These are phyloP conservation scores for Drosophila kuntzei DNA, from an alignment of 2,888 invertebrate species.

Conservation along the genomic window DNA sequence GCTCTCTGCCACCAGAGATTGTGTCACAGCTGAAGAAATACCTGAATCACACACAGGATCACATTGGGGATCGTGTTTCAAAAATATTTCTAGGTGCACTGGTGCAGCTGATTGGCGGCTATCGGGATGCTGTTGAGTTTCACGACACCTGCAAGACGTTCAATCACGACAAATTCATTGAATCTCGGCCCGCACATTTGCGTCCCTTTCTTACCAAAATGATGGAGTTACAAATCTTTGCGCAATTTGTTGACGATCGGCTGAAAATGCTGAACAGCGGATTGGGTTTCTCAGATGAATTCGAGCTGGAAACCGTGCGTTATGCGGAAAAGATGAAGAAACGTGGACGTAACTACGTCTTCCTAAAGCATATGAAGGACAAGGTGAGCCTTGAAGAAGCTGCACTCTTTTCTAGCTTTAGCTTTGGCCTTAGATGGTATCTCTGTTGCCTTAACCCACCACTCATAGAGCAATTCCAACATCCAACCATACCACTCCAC, in stretches of 20 bases:
- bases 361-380: slow-evolving; percentile 94
- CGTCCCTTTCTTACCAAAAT: slow-evolving; percentile 96
- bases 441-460: slow-evolving; percentile 44
- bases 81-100: slow-evolving; percentile 95
- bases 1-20: slow-evolving; percentile 95
- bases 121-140: slow-evolving; percentile 94
- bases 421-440: slow-evolving; percentile 25
- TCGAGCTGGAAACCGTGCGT: slow-evolving; percentile 93
- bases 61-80: slow-evolving; percentile 96
- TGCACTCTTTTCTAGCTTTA: slow-evolving; percentile 4
- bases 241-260: slow-evolving; percentile 96
- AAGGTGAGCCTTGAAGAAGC: slow-evolving; percentile 88
- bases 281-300: slow-evolving; percentile 96
- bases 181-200: slow-evolving; percentile 92
- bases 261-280: slow-evolving; percentile 97
- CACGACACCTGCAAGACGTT: slow-evolving; percentile 91
- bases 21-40: slow-evolving; percentile 87
- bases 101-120: slow-evolving; percentile 97
- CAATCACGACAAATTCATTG: slow-evolving; percentile 94
- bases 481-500: slow-evolving; percentile 29
- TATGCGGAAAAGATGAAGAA: slow-evolving; percentile 87
- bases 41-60: slow-evolving; percentile 86
- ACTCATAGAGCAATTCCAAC: slow-evolving; percentile 37
- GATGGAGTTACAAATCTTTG: slow-evolving; percentile 97
- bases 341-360: slow-evolving; percentile 88